Conservation (phyloP, 2,113 vertebrate genomes). For the Pseudopipra pipra region DNA sequence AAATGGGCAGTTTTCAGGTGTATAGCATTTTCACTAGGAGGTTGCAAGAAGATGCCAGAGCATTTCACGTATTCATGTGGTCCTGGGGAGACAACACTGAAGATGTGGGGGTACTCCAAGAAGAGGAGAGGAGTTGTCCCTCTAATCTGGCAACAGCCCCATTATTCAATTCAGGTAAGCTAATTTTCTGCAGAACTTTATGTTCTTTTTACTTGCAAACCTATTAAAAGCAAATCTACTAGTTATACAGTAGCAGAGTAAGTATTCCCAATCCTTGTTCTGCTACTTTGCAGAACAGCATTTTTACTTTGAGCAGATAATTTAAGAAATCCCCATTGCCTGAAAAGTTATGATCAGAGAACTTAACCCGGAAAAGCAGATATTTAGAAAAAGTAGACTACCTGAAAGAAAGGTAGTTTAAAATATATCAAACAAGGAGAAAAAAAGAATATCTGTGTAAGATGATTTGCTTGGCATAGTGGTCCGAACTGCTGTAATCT, state of each 20-base stretch:
- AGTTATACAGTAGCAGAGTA: not conserved
- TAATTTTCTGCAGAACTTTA: not conserved
- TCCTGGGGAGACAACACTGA: not conserved
- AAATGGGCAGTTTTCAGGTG: not conserved
- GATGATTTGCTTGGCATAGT: not conserved
- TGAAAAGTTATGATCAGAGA: not conserved
- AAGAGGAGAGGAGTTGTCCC: not conserved
- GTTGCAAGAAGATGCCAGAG: not conserved
- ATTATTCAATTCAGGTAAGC: not conserved
- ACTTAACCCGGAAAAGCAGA: not conserved
- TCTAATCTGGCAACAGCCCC: not conserved
- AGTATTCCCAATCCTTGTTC: not conserved
- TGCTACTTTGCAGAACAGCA: not conserved
- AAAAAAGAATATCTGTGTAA: not conserved
- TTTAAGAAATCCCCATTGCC: not conserved
- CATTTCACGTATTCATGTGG: not conserved
- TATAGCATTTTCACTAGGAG: accelerated
- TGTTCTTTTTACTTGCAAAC: not conserved
- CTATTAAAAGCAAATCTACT: not conserved
- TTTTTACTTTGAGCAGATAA: not conserved
- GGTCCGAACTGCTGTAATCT: not conserved
- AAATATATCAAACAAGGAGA: not conserved
- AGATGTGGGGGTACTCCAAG: not conserved
- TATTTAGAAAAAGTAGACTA: not conserved
- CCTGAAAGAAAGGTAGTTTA: not conserved